phyloP scores from a whole-genome alignment of 2,797 vertebrate species.

The Melanotaenia boesemani region DNA sequence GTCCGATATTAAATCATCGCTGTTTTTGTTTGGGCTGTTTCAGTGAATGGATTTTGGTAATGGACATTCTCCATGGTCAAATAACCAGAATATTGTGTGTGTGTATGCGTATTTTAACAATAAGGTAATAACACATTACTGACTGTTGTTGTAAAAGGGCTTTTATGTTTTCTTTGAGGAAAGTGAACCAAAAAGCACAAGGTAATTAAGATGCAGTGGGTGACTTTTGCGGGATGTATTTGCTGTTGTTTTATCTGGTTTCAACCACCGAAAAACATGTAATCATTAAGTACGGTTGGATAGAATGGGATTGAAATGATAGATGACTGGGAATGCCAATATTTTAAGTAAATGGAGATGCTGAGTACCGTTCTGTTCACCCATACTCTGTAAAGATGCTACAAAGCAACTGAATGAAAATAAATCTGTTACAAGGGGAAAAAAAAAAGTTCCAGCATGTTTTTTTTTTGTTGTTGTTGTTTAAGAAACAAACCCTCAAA shows the following conservation, averaged over 20 bases:
- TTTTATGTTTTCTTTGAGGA: conserved; percentile 52
- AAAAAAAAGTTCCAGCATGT: conserved; percentile 84
- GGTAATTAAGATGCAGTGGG: conserved; percentile 69
- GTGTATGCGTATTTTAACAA: conserved; percentile 41
- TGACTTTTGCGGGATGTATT: conserved; percentile 52
- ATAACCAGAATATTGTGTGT: conserved; percentile 41
- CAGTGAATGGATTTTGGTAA: conserved; percentile 48
- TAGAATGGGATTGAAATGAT: conserved; percentile 31
- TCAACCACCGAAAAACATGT: conserved; percentile 77
- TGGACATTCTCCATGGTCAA: conserved; percentile 30
- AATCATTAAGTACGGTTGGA: conserved; percentile 81
- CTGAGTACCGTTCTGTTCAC: conserved; percentile 76
- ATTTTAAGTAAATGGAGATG: conserved; percentile 73
- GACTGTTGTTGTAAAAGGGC: conserved; percentile 59
- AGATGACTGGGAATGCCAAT: conserved; percentile 51
- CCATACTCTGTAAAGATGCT: conserved; percentile 62
- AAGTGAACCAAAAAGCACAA: conserved; percentile 85
- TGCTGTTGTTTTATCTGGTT: conserved; percentile 61
- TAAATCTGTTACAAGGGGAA: conserved; percentile 56
- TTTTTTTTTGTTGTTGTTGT: too few relatives aligned
- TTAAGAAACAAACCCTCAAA: conserved; percentile 68
- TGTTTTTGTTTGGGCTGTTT: conserved; percentile 32
- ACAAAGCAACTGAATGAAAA: conserved; percentile 37
- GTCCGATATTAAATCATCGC: conserved; percentile 30
- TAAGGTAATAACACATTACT: conserved; percentile 22